These are phyloP conservation scores for Trachelipus rathkii DNA, from an alignment of 1,140 invertebrate species.

Conservation along the genomic window DNA sequence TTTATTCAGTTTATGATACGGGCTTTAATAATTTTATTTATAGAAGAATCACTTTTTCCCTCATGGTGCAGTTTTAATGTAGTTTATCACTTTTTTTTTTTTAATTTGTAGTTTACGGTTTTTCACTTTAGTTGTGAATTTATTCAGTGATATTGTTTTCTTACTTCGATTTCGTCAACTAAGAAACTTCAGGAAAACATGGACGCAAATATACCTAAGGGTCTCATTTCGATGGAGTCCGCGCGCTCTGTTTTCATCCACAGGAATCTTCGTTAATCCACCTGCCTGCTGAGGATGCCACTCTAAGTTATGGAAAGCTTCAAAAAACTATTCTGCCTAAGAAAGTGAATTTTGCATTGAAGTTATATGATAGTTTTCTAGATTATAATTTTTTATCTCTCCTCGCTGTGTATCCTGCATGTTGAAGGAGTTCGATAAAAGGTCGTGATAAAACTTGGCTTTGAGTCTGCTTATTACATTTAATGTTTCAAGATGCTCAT, in stretches of 20 bases:
- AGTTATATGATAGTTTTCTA: neutral
- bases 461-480: too few relatives aligned
- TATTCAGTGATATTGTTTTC: too few relatives aligned
- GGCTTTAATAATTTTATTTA: too few relatives aligned
- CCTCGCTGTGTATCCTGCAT: neutral
- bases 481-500: too few relatives aligned
- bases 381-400: neutral
- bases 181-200: slow-evolving; percentile 92
- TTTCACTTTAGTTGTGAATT: too few relatives aligned
- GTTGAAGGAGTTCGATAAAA: neutral
- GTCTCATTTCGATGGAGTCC: slow-evolving; percentile 95
- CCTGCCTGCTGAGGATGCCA: slow-evolving; percentile 98
- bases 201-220: slow-evolving; percentile 97
- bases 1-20: too few relatives aligned
- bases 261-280: slow-evolving; percentile 91
- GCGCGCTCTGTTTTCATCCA: slow-evolving; percentile 95
- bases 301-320: slow-evolving; percentile 81
- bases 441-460: neutral
- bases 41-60: too few relatives aligned
- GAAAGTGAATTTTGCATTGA: slow-evolving; percentile 3
- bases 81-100: too few relatives aligned
- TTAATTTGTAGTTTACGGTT: too few relatives aligned
- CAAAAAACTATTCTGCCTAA: slow-evolving; percentile 28
- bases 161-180: slow-evolving; percentile 64
- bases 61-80: too few relatives aligned